Evolutionary conservation across 2,888 invertebrate species (phyloP).

Genomic region (Quadroppia sp.): DNA sequence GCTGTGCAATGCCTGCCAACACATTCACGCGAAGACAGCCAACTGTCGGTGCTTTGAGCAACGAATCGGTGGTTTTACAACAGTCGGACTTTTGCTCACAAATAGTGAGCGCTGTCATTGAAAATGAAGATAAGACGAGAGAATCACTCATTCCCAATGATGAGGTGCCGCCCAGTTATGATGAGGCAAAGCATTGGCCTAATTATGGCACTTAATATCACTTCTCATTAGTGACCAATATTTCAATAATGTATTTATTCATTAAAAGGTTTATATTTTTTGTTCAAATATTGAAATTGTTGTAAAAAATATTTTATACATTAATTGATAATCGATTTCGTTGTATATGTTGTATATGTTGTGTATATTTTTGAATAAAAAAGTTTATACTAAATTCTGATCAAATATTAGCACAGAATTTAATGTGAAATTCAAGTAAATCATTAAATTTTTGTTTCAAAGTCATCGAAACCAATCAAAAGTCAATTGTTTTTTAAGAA

Average conservation of each 20-base stretch:
- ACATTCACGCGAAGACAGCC: background rate
- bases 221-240: background rate
- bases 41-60: background rate
- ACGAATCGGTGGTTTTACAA: slow-evolving; percentile 11
- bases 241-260: background rate
- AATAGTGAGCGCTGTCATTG: slow-evolving; percentile 20
- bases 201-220: background rate
- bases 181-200: slow-evolving; percentile 10
- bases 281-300: too few relatives aligned
- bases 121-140: slow-evolving; percentile 7
- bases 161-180: slow-evolving; percentile 33
- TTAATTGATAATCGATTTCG: too few relatives aligned
- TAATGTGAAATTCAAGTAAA: too few relatives aligned
- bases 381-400: too few relatives aligned
- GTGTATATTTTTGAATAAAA: too few relatives aligned
- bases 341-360: too few relatives aligned
- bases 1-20: too few relatives aligned
- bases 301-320: background rate
- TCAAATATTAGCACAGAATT: too few relatives aligned
- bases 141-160: slow-evolving; percentile 6
- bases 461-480: too few relatives aligned
- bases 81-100: slow-evolving; percentile 20
- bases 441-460: too few relatives aligned
- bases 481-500: too few relatives aligned
- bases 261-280: background rate